Base-by-base conservation (phyloP, 2,888 invertebrate genomes). In the Rhagophthalmus giganteus region DNA sequence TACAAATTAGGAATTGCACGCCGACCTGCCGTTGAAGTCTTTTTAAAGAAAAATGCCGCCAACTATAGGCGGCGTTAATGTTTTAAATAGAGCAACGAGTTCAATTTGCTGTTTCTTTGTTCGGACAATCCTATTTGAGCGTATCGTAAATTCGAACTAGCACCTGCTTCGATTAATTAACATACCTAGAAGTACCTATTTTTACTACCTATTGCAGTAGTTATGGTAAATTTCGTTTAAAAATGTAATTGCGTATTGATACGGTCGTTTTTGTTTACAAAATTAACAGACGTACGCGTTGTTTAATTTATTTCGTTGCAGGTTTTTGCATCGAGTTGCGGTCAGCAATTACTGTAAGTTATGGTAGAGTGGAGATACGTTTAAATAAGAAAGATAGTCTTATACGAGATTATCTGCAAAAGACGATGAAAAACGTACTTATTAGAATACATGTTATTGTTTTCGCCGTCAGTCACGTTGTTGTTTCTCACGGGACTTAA, bases 371-470 rank as follows among this genome's bases (percentile, higher is more conserved):
- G 54, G 56, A 44, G 49, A 60, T 57, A 58, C 58, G 47, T 48
- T 52, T 45, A 40, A 49, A 54, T 44, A 54, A 59, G 47, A 54
- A 55, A 42, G 59, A 59, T 45, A 52, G 53, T 16, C 39, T 49
- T 45, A 49, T 48, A 10, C 33, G 38, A n/a, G 42, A 26, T 28
- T 15, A 25, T 24, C 34, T 32, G 32, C 39, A 42, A 35, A 42
- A 24, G 61, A 70, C 57, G 61, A 63, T 59, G 69, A 67, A 42
- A 53, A 61, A 59, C 47, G 63, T 66, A 71, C 71, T 73, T 73
- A 74, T 73, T 74, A 73, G 73, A 74, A 74, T 73, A 73, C 74
- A 71, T 72, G 72, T 74, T 73, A 74, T 73, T 72, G 73, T 74
- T 73, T 71, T 63, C 62, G 60, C 59, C 57, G 54, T 57, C 65